Evolutionary conservation across 2,888 invertebrate species (phyloP).

Genomic region (Euzetes globulus): DNA sequence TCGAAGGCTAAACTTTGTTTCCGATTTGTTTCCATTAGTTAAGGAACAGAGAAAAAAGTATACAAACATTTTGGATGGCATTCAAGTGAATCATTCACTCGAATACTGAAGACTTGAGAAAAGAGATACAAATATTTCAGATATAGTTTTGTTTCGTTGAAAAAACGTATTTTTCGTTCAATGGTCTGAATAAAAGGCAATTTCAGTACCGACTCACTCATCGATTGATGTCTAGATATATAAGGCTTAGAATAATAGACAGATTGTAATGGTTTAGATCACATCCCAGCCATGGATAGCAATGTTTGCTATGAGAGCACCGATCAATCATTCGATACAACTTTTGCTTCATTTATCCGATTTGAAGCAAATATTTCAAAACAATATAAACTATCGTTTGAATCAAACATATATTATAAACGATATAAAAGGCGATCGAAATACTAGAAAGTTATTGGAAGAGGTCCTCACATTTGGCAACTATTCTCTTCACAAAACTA

Average conservation of each 20-base stretch:
- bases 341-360: too few relatives aligned
- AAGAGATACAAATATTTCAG: background rate
- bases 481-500: too few relatives aligned
- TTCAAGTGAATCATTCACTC: too few relatives aligned
- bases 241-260: background rate
- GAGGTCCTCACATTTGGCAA: too few relatives aligned
- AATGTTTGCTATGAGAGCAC: too few relatives aligned
- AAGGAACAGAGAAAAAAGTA: background rate
- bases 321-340: too few relatives aligned
- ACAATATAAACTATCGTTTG: too few relatives aligned
- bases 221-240: background rate
- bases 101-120: too few relatives aligned
- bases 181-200: conserved; percentile 7
- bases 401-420: too few relatives aligned
- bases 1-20: background rate
- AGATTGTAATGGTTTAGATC: background rate
- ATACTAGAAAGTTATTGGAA: too few relatives aligned
- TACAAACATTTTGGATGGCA: background rate
- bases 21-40: conserved; percentile 20
- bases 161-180: background rate
- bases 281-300: background rate
- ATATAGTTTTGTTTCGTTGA: background rate
- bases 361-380: too few relatives aligned
- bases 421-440: too few relatives aligned
- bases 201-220: conserved; percentile 13